Conservation (phyloP, 2,888 invertebrate species). For the Eugnorisma glareosa region DNA sequence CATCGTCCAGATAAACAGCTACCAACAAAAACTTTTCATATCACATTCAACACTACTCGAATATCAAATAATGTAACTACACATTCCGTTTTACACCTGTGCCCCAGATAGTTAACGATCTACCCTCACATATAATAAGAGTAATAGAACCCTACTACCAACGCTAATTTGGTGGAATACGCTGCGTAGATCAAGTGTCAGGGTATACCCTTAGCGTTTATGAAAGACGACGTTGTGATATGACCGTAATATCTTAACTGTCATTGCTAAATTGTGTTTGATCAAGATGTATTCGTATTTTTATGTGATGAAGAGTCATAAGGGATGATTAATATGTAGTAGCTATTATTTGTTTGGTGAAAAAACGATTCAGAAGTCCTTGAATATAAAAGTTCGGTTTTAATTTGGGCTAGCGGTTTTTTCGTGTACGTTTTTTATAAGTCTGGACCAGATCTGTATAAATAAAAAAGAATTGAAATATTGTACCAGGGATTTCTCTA, state of each 20-base stretch:
- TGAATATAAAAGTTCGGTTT: neutral
- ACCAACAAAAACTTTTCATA: constrained; percentile 14
- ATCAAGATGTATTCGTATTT: constrained; percentile 46
- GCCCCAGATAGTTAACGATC: constrained; percentile 57
- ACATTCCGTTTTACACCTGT: constrained; percentile 61
- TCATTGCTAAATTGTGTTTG: constrained; percentile 45
- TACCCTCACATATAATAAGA: constrained; percentile 54
- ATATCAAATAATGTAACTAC: constrained; percentile 54
- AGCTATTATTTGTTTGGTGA: neutral
- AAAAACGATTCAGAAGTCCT: neutral
- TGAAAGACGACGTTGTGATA: constrained; percentile 51
- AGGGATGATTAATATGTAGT: neutral
- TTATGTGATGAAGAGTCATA: constrained; percentile 26
- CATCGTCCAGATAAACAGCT: constrained; percentile 27
- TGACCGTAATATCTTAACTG: constrained; percentile 51
- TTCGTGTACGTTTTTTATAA: neutral
- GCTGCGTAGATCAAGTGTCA: constrained; percentile 58
- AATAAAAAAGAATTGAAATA: constrained; percentile 1
- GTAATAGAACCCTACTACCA: constrained; percentile 50
- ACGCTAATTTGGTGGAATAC: constrained; percentile 57
- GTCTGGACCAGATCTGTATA: neutral
- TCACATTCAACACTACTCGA: constrained; percentile 10
- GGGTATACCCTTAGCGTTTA: constrained; percentile 53
- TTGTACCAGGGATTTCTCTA: neutral
- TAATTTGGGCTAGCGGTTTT: neutral